Evolutionary conservation across 2,888 invertebrate genomes (phyloP), one percentile per base, ranked within the genome.

Genomic region (Alentia gelatinosa): DNA sequence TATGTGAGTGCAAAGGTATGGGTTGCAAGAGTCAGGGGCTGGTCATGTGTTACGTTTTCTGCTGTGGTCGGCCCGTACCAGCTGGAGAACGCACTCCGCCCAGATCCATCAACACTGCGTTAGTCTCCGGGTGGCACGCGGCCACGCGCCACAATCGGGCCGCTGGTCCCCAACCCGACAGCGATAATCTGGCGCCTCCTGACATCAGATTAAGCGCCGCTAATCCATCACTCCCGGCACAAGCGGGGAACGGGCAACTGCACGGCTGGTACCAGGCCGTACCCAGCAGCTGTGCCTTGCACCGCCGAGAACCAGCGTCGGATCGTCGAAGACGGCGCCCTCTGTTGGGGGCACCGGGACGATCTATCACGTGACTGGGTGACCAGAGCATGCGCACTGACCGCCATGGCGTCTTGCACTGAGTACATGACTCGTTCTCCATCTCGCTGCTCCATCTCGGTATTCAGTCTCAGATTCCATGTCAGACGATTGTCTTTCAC

Each of bases 141-240:
- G 15, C 74, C 74, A 74, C n/a, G 56, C 74, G 30, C 74, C 33
- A 74, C 74, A 5, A 3, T 33, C 30, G 26, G 74, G 15, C 74
- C 30, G 74, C 74, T 74, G 74, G 26, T 74, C 74, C 74, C 63
- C 74, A 15, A 33, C 33, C 74, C 30, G 86, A 86, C 47, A 30
- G 33, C 33, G 19, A 42, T 86, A 47, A 86, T 86, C 86, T 86
- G 86, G 86, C 86, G 50, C 86, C 42, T 86, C 86, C 86, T 86
- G 86, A 50, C 42, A 33, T 15, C 9, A 30, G 86, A 86, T 86
- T 86, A 86, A 50, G 47, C 30, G 26, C 33, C 35, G 86, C 42
- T 86, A 47, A 86, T 86, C 86, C 47, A 86, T 86, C 47, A 86
- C 39, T 37, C 74, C 26, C 30, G 74, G 12, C 74, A 74, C 74